Conservation (phyloP, 2,888 invertebrate species). For the Rotaria socialis region DNA sequence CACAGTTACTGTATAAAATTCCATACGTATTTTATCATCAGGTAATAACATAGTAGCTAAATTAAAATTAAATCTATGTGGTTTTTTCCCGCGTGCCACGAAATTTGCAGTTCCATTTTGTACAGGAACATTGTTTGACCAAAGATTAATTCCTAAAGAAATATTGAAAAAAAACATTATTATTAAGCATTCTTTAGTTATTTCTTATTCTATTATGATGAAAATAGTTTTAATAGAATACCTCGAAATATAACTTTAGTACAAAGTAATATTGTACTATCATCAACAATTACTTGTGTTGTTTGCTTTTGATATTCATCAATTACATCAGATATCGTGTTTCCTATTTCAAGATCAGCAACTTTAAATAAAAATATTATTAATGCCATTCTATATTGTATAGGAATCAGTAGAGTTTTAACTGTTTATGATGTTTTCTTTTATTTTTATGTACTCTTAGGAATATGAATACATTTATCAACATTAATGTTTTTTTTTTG, state of each 20-base stretch:
- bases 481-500: neutral
- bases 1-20: neutral
- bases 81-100: neutral
- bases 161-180: no score
- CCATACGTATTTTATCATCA: neutral
- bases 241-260: neutral
- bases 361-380: neutral
- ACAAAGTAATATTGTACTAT: neutral
- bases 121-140: neutral
- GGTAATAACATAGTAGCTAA: no score
- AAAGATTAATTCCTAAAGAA: neutral
- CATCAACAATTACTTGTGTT: neutral
- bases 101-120: neutral
- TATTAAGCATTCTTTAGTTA: no score
- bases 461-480: neutral
- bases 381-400: neutral
- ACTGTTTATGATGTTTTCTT: neutral
- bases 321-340: no score
- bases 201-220: no score
- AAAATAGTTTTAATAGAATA: neutral
- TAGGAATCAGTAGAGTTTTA: neutral
- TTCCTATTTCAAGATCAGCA: neutral
- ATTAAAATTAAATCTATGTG: neutral
- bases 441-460: neutral
- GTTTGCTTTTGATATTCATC: no score